Conservation (phyloP, 2,797 vertebrate species). For the Nannoperca australis region DNA sequence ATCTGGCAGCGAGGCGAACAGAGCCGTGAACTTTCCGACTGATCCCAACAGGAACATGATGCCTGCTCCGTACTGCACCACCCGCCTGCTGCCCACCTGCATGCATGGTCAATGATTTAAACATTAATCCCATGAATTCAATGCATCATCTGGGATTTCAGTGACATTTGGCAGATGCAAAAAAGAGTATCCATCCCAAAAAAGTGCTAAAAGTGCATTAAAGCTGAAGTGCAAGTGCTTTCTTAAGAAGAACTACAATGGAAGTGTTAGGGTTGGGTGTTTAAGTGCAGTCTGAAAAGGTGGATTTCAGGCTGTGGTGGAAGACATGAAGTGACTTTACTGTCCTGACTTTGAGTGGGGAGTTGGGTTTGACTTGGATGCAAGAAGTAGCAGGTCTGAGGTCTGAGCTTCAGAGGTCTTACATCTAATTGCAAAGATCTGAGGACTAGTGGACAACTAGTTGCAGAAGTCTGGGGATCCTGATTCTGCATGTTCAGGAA, state of each 20-base stretch:
- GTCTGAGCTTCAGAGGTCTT: not conserved
- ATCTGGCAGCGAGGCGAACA: slow-evolving; percentile 95
- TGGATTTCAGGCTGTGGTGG: too few relatives aligned
- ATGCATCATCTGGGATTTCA: too few relatives aligned
- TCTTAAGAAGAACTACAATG: too few relatives aligned
- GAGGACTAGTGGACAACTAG: not conserved
- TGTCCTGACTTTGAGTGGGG: too few relatives aligned
- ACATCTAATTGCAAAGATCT: not conserved
- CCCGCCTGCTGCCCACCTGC: slow-evolving; percentile 95
- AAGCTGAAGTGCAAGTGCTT: too few relatives aligned
- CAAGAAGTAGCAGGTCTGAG: too few relatives aligned
- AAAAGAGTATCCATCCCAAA: too few relatives aligned
- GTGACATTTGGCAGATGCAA: not conserved
- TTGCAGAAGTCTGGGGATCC: not conserved
- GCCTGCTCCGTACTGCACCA: slow-evolving; percentile 94
- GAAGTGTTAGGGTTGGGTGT: too few relatives aligned
- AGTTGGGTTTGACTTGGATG: too few relatives aligned
- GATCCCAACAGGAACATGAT: slow-evolving; percentile 96
- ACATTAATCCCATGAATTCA: not conserved
- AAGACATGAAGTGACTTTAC: too few relatives aligned
- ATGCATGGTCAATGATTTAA: slow-evolving; percentile 6
- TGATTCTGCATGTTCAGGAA: not conserved
- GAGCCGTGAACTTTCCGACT: slow-evolving; percentile 94
- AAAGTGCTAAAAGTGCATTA: too few relatives aligned
- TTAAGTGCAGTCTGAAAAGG: too few relatives aligned